Percentiles rank a stretch among this genome's conserved stretches.
These are phyloP conservation scores for Anomalospiza imberbis DNA, from an alignment of 2,797 vertebrate genomes.

Conservation along the genomic window DNA sequence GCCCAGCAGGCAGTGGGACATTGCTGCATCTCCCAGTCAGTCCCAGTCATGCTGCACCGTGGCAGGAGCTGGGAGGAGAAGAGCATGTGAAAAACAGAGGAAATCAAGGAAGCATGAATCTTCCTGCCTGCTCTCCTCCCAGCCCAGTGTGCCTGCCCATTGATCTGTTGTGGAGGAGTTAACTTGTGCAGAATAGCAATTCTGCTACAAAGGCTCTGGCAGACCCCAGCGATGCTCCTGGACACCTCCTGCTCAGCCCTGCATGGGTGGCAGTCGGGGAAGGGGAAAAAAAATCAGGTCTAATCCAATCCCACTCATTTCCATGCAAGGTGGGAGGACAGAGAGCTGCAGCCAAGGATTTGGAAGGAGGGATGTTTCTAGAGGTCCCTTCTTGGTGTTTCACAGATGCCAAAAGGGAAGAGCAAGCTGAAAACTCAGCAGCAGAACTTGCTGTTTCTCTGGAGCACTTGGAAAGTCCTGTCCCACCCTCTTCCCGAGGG, in stretches of 20 bases:
- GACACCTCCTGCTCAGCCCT: background rate
- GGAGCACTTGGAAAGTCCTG: background rate
- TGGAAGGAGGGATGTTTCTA: background rate
- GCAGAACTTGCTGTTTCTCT: background rate
- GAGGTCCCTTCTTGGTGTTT: background rate
- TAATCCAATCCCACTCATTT: background rate
- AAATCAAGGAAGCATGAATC: background rate
- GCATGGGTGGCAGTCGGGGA: background rate
- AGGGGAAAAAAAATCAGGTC: background rate
- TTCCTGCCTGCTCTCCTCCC: background rate
- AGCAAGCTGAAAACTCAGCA: background rate
- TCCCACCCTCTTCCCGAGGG: background rate
- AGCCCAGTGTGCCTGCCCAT: background rate
- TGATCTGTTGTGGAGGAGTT: slow-evolving; percentile 36
- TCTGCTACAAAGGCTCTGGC: background rate
- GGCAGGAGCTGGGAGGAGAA: background rate
- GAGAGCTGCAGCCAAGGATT: background rate
- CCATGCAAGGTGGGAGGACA: background rate
- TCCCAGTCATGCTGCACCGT: rapidly evolving
- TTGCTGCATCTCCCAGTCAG: background rate
- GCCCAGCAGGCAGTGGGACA: rapidly evolving
- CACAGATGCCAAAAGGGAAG: background rate
- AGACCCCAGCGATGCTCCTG: background rate
- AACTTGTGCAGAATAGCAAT: slow-evolving; percentile 36
- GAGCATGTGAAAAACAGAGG: background rate